A percentile compares a stretch with the other conserved stretches of the same genome.
phyloP scores from a whole-genome alignment of 2,888 invertebrate species.

The Mactromeris polynyma region DNA sequence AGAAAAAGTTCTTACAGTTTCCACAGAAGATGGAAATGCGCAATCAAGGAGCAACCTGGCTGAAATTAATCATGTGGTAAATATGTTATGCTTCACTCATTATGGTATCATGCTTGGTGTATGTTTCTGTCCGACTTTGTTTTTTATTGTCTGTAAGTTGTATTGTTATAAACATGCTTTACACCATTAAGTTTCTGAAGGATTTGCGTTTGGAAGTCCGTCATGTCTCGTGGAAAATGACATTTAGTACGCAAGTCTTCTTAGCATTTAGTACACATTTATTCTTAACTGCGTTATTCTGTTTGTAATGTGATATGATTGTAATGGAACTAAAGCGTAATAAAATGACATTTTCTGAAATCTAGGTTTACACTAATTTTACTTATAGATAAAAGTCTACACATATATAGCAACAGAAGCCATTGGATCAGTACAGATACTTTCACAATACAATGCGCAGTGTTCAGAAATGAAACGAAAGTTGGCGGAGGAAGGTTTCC shows the following conservation, averaged over 20 bases:
- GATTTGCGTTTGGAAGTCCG: too few relatives aligned
- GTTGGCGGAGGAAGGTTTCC: conserved; percentile 47
- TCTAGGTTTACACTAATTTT: too few relatives aligned
- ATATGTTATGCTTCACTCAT: too few relatives aligned
- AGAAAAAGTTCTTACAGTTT: conserved; percentile 77
- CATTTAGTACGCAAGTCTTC: too few relatives aligned
- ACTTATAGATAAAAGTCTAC: conserved; percentile 15
- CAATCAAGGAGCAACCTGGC: conserved; percentile 79
- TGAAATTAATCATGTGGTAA: conserved; percentile 79
- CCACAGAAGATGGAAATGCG: conserved; percentile 81
- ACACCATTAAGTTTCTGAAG: too few relatives aligned
- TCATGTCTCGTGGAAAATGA: too few relatives aligned
- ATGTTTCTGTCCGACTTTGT: too few relatives aligned
- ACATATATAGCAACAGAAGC: background rate
- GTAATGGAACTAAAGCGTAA: background rate
- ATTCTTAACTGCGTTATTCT: too few relatives aligned
- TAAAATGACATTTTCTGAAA: background rate
- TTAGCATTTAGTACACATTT: too few relatives aligned
- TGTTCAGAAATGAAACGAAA: conserved; percentile 68
- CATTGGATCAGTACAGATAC: conserved; percentile 24
- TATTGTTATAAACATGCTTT: too few relatives aligned
- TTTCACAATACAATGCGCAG: conserved; percentile 81
- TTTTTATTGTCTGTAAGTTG: too few relatives aligned
- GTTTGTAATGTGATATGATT: background rate
- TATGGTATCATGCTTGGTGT: too few relatives aligned